Conservation (phyloP, 2,797 vertebrate genomes). For the Sebastes matsubarae region DNA sequence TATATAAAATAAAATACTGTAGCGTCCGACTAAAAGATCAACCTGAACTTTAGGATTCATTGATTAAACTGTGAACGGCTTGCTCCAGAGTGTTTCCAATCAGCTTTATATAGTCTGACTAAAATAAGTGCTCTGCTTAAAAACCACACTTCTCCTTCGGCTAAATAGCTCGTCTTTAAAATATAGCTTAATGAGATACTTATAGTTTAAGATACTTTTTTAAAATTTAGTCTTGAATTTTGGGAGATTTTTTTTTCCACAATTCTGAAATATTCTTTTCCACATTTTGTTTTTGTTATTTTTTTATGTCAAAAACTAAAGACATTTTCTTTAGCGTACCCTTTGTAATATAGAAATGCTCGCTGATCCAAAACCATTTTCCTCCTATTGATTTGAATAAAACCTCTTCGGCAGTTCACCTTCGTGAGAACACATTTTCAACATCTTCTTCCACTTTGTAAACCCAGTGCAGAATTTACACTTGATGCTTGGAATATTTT, state of each 20-base stretch:
- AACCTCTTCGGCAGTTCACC: background rate
- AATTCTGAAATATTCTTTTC: background rate
- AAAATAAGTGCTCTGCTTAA: background rate
- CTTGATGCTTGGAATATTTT: slow-evolving; percentile 15
- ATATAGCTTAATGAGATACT: background rate
- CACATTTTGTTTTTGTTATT: background rate
- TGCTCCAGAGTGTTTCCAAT: slow-evolving; percentile 4
- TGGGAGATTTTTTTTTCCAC: background rate
- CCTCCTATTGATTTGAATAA: slow-evolving; percentile 10
- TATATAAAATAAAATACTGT: background rate
- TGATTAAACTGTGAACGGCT: slow-evolving; percentile 9
- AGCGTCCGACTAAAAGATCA: background rate
- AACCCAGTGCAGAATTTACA: slow-evolving; percentile 12
- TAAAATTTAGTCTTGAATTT: background rate
- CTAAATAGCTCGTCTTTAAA: background rate
- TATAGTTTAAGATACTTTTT: background rate
- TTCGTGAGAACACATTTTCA: slow-evolving; percentile 22
- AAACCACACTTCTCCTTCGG: background rate
- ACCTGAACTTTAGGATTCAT: slow-evolving; percentile 17
- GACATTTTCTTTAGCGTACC: background rate
- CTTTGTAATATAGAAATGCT: background rate
- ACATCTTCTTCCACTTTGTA: slow-evolving; percentile 11
- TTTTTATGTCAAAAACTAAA: background rate
- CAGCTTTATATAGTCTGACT: background rate
- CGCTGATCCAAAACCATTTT: background rate